Percentiles rank a stretch among this genome's conserved stretches.
phyloP scores from a whole-genome alignment of 1,140 invertebrate genomes.

The Aradophagus sp. region DNA sequence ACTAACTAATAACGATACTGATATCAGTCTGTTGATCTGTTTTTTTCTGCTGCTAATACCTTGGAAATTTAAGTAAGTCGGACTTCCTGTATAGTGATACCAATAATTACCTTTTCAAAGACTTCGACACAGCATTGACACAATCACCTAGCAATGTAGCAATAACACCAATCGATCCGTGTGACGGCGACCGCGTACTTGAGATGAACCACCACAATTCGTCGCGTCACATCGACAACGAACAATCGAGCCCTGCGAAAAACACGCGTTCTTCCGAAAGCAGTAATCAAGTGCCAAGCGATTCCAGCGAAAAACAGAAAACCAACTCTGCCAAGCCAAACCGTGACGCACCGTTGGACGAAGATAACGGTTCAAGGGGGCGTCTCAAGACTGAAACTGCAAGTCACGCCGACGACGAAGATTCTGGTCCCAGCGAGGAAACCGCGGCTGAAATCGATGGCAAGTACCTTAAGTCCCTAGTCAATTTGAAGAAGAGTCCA shows the following conservation, averaged over 20 bases:
- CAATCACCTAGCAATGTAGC: constrained; percentile 77
- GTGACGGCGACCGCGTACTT: constrained; percentile 71
- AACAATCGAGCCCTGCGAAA: constrained; percentile 64
- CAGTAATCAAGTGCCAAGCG: constrained; percentile 64
- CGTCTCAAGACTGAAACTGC: constrained; percentile 48
- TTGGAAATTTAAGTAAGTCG: constrained; percentile 72
- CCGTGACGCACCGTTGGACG: too few relatives aligned
- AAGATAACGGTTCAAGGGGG: too few relatives aligned
- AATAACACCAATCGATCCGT: constrained; percentile 75
- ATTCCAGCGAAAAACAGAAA: constrained; percentile 45
- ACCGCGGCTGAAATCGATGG: constrained; percentile 71
- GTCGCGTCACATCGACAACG: constrained; percentile 52
- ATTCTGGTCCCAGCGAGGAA: too few relatives aligned
- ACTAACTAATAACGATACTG: too few relatives aligned
- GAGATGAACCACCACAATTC: constrained; percentile 68
- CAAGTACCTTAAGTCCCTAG: constrained; percentile 69
- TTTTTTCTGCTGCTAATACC: constrained; percentile 67
- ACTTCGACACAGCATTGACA: constrained; percentile 71
- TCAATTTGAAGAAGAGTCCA: constrained; percentile 68
- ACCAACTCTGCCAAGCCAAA: constrained; percentile 46
- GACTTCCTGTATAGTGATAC: constrained; percentile 62
- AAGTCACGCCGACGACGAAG: constrained; percentile 15
- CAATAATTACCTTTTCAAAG: constrained; percentile 69
- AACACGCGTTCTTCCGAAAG: constrained; percentile 64
- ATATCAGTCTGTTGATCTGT: constrained; percentile 31